Percentiles rank a stretch among this genome's conserved stretches.
Conservation (phyloP, 1,140 invertebrate genomes). For the Drosophila suzukii region DNA sequence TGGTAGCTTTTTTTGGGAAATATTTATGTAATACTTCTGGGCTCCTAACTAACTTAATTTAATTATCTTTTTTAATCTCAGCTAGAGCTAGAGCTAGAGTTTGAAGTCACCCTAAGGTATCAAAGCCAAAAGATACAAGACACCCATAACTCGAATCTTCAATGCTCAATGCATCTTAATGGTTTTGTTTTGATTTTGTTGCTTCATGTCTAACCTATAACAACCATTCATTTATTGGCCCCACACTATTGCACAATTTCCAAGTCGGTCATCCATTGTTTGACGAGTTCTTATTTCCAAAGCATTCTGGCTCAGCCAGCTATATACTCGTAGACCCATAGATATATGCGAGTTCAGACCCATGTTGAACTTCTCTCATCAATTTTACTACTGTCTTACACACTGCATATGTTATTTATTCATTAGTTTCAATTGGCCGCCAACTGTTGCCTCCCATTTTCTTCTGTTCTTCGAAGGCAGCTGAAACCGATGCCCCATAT, state of each 20-base stretch:
- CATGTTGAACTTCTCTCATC: slow-evolving; percentile 55
- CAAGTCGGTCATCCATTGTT: slow-evolving; percentile 30
- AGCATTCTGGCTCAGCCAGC: slow-evolving; percentile 1
- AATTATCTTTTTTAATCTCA: not conserved
- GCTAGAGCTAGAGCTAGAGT: not conserved
- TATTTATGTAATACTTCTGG: too few species aligned
- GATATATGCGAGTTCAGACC: slow-evolving; percentile 30
- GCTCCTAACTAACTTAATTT: too few species aligned
- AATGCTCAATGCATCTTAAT: slow-evolving; percentile 14
- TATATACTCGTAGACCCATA: not conserved
- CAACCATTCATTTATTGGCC: slow-evolving; percentile 22
- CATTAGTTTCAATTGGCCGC: slow-evolving; percentile 65
- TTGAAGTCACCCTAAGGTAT: not conserved
- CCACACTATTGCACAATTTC: slow-evolving; percentile 40
- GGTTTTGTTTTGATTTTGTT: slow-evolving; percentile 23
- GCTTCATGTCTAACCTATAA: slow-evolving; percentile 2
- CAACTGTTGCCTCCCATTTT: slow-evolving; percentile 27
- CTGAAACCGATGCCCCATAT: slow-evolving; percentile 17
- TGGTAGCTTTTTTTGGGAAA: too few species aligned
- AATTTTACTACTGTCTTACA: slow-evolving; percentile 37
- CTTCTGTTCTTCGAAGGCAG: not conserved
- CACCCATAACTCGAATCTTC: not conserved
- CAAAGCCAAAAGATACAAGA: not conserved
- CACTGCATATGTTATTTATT: slow-evolving; percentile 60
- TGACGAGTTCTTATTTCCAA: slow-evolving; percentile 18